Evolutionary conservation across 2,113 vertebrate genomes (phyloP), one percentile per base, ranked within the genome.

Genomic region (Fulica atra): DNA sequence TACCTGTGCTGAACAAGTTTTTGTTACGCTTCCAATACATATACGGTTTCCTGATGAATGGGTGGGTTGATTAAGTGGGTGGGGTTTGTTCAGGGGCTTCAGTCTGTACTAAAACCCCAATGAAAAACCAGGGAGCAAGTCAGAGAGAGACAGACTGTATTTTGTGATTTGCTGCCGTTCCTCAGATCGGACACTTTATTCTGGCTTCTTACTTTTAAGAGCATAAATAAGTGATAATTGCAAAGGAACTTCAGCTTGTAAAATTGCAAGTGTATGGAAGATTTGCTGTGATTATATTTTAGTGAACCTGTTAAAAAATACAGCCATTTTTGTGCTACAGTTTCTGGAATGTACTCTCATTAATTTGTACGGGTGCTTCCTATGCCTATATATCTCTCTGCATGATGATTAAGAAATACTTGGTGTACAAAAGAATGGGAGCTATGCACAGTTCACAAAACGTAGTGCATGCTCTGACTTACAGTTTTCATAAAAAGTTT

Each of bases 401-500:
- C 95, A 94, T 68, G 86, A 95, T 66, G 93, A 97, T 97, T 95
- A 92, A 93, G 97, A 96, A 97, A 92, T 93, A 57, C 81, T 97
- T 61, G 1, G 82, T 79, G 64, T 96, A 94, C 94, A 86, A 91
- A 98, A 96, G 98, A 98, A 98, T 98, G 97, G 97, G 69, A 98
- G 89, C 97, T 98, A 98, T 97, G 97, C 88, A 59, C 81, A 95
- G 93, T 63, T 97, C 97, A 94, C 53, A 17, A 92, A 97, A 97
- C 20, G 85, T 93, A 97, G 98, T 81, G 97, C 95, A 26, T 96
- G 97, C 95, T 78, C 95, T 93, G 93, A 96, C 98, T 98, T 96
- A 97, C 40, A 97, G 96, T 98, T 97, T 97, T 98, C 95, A 98
- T 98, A 97, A 97, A 86, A 95, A 95, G 88, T 97, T 98, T 96